Conservation (phyloP, 2,888 invertebrate species). For the Macaria liturata region DNA sequence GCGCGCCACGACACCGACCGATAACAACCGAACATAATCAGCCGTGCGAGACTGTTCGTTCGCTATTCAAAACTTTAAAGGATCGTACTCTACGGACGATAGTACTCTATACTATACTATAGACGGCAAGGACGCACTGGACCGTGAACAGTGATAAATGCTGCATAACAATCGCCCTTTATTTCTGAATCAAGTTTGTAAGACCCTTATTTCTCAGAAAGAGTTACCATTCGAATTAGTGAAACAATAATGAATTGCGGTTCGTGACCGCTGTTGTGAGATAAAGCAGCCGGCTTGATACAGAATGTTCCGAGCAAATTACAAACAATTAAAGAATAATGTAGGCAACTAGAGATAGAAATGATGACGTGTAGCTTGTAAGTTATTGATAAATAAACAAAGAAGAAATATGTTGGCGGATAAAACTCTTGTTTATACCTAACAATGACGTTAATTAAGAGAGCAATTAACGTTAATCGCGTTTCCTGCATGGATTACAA, state of each 20-base stretch:
- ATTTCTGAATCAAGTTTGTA: constrained; percentile 57
- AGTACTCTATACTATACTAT: constrained; percentile 27
- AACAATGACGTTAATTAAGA: constrained; percentile 20
- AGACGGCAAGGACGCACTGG: constrained; percentile 34
- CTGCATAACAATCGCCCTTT: constrained; percentile 56
- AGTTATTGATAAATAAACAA: constrained; percentile 8
- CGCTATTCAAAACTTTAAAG: constrained; percentile 44
- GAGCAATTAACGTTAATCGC: constrained; percentile 14
- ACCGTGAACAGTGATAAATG: constrained; percentile 55
- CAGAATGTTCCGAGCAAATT: constrained; percentile 17
- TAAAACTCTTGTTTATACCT: constrained; percentile 9
- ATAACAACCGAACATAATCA: constrained; percentile 50
- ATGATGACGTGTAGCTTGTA: constrained; percentile 6
- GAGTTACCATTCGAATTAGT: constrained; percentile 35
- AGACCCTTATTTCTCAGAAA: constrained; percentile 46
- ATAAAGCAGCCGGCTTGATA: constrained; percentile 30
- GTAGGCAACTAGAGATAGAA: constrained; percentile 17
- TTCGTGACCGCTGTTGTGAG: constrained; percentile 39
- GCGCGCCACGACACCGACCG: constrained; percentile 59
- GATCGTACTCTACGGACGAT: constrained; percentile 38
- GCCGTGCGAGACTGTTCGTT: constrained; percentile 39
- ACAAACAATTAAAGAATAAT: constrained; percentile 24
- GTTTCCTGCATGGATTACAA: constrained; percentile 23
- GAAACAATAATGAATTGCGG: constrained; percentile 35
- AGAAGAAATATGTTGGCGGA: constrained; percentile 1